Percentiles rank a stretch among this genome's conserved stretches.
These are phyloP conservation scores for Cepphus grylle DNA, from an alignment of 2,113 vertebrate genomes.

Conservation along the genomic window DNA sequence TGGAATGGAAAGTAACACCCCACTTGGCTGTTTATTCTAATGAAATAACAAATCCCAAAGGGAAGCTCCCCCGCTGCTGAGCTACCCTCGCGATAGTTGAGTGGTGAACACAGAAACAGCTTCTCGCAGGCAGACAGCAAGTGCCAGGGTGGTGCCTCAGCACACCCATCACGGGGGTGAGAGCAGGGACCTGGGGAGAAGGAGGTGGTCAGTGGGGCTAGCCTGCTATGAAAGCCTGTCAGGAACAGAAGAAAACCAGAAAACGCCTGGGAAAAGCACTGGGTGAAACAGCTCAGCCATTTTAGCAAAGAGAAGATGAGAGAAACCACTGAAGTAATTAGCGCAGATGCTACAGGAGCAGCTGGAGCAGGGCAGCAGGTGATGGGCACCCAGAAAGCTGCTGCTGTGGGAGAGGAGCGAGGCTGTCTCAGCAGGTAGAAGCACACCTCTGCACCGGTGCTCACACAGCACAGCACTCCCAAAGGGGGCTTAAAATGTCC, in stretches of 20 bases:
- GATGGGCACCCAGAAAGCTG: neutral
- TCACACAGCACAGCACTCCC: neutral
- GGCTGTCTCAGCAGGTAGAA: neutral
- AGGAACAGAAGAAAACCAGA: neutral
- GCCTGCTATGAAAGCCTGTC: neutral
- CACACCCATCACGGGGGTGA: fast-evolving
- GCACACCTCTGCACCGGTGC: neutral
- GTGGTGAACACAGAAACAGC: neutral
- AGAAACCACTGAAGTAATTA: neutral
- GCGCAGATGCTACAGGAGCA: neutral
- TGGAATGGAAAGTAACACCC: slow-evolving; percentile 9
- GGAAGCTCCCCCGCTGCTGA: neutral
- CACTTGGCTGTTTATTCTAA: neutral
- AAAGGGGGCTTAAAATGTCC: neutral
- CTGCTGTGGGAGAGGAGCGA: neutral
- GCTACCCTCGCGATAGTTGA: neutral
- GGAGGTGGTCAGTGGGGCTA: neutral
- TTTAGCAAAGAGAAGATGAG: neutral
- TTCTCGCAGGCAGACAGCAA: neutral
- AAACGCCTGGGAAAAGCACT: neutral
- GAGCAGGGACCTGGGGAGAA: neutral
- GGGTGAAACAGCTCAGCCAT: neutral
- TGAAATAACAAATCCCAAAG: neutral
- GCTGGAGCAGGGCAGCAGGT: neutral
- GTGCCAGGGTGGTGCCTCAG: neutral